Evolutionary conservation across 2,113 vertebrate species (phyloP).

Genomic region (Archilochus colubris): DNA sequence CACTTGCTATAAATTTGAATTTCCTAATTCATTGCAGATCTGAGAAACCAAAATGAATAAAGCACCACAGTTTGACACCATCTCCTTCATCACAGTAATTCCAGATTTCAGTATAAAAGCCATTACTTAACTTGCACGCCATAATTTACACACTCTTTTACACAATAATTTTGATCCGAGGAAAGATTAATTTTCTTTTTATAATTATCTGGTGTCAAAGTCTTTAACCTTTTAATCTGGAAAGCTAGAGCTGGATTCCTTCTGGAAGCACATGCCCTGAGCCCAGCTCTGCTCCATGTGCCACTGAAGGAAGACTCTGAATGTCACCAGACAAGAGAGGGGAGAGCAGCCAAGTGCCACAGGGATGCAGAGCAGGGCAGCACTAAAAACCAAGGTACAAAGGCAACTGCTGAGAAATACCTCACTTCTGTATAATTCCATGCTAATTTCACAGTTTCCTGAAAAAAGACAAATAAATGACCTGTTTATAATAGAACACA

Average conservation of each 20-base stretch:
- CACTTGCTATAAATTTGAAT: slow-evolving; percentile 63
- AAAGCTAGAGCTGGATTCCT: slow-evolving; percentile 35
- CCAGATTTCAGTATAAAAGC: slow-evolving; percentile 67
- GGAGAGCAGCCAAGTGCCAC: neutral
- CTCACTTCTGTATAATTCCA: neutral
- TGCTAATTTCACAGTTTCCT: neutral
- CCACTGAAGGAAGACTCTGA: neutral
- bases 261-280: neutral
- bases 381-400: neutral
- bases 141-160: slow-evolving; percentile 71
- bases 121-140: slow-evolving; percentile 55
- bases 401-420: neutral
- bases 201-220: slow-evolving; percentile 56
- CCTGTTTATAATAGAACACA: neutral
- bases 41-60: slow-evolving; percentile 70
- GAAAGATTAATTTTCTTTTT: slow-evolving; percentile 66
- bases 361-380: neutral
- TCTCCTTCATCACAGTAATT: slow-evolving; percentile 63
- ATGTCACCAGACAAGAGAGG: neutral
- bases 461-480: neutral
- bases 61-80: slow-evolving; percentile 57
- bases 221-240: slow-evolving; percentile 67
- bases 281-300: neutral
- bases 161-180: slow-evolving; percentile 62
- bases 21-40: slow-evolving; percentile 62